A percentile compares a stretch with the other conserved stretches of the same genome.
Evolutionary conservation across 2,113 vertebrate genomes (phyloP).

Genomic region (Dasyornis broadbenti): DNA sequence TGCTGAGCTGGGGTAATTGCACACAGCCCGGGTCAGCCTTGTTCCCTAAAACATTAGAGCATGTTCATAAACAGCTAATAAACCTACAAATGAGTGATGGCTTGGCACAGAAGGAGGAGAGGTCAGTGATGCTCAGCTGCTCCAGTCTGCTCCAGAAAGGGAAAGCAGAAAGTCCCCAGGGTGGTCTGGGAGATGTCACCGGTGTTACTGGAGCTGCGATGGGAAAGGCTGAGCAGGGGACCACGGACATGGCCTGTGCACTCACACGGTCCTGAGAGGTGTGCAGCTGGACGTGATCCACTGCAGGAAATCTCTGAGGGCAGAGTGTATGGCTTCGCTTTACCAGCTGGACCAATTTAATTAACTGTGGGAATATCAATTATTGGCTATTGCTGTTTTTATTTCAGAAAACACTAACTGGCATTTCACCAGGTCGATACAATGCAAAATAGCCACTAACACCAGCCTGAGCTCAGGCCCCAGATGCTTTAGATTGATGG

Average conservation of each 20-base stretch:
- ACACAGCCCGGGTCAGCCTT: background rate
- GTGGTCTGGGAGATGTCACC: background rate
- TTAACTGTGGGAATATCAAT: background rate
- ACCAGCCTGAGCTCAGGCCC: background rate
- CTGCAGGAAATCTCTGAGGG: background rate
- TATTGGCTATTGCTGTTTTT: background rate
- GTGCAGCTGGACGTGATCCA: accelerated
- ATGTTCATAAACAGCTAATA: background rate
- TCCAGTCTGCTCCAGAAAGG: background rate
- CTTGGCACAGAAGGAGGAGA: background rate
- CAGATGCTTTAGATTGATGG: background rate
- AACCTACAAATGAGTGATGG: background rate
- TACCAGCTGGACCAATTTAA: background rate
- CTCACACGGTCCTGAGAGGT: background rate
- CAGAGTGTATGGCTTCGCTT: background rate
- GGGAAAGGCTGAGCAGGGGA: background rate
- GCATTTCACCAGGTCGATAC: background rate
- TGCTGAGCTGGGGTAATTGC: accelerated
- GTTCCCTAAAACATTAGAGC: background rate
- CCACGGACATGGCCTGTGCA: accelerated
- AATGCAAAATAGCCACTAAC: background rate
- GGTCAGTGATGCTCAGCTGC: background rate
- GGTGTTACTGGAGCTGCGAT: background rate
- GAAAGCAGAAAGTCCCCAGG: background rate
- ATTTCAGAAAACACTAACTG: background rate